phyloP scores from a whole-genome alignment of 2,797 vertebrate species.

The Xerus rutilus region DNA sequence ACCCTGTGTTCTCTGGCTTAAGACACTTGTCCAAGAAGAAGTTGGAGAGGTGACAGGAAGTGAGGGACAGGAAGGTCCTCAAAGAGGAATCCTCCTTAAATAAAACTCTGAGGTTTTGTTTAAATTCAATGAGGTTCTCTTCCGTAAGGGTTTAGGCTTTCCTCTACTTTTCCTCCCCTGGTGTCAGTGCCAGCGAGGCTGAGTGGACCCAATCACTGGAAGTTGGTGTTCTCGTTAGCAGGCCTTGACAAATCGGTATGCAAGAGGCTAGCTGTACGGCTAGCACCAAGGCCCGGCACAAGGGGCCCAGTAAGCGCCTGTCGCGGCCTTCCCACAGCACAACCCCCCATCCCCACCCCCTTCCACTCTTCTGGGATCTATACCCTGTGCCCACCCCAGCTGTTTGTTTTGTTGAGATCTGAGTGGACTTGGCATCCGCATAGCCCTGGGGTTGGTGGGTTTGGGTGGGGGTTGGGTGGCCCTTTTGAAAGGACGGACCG shows the following conservation, averaged over 20 bases:
- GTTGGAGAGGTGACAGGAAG: background rate
- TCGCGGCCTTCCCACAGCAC: background rate
- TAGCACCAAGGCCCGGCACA: background rate
- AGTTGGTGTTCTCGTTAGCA: background rate
- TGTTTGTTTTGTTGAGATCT: slow-evolving; percentile 17
- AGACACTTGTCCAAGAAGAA: background rate
- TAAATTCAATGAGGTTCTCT: background rate
- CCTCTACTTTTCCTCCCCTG: background rate
- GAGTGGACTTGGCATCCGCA: slow-evolving; percentile 43
- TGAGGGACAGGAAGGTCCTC: background rate
- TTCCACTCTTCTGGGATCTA: background rate
- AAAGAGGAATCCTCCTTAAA: background rate
- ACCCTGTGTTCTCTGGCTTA: background rate
- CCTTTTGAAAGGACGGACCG: slow-evolving; percentile 29
- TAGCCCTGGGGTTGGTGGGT: background rate
- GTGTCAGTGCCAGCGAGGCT: background rate
- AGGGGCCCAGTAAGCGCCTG: slow-evolving; percentile 8
- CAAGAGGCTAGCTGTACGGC: background rate
- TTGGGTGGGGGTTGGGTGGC: background rate
- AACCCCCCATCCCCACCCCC: background rate
- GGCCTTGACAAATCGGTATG: slow-evolving; percentile 60
- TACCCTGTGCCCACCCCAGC: background rate
- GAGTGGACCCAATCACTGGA: background rate
- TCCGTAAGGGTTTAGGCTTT: background rate
- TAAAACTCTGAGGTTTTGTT: background rate